Percentiles rank a stretch among this genome's conserved stretches.
phyloP scores from a whole-genome alignment of 2,113 vertebrate species.

The Nothoprocta pentlandii region DNA sequence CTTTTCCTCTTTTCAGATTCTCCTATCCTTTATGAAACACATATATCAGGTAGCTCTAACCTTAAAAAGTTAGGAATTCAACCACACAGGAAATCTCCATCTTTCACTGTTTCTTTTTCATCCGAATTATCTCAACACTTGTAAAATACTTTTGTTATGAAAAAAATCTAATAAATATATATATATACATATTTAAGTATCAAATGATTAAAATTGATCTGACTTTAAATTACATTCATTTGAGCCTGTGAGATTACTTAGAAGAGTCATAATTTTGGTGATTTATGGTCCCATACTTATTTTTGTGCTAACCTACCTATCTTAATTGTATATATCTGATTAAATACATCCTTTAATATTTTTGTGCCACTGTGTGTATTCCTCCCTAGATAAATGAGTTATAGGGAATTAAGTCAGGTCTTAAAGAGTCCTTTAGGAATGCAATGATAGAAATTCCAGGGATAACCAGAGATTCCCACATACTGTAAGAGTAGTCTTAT shows the following conservation, averaged over 20 bases:
- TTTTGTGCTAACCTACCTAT: background rate
- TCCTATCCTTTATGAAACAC: accelerated
- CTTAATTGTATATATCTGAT: background rate
- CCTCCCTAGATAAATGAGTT: background rate
- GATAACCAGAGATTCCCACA: background rate
- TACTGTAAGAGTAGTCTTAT: background rate
- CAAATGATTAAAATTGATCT: background rate
- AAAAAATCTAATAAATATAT: background rate
- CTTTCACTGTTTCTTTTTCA: background rate
- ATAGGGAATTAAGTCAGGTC: background rate
- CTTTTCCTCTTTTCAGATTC: background rate
- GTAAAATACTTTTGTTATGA: background rate
- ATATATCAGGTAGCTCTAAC: background rate
- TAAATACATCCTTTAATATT: background rate
- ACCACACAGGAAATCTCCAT: accelerated
- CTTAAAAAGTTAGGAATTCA: background rate
- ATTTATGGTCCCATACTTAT: background rate
- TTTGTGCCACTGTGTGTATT: background rate
- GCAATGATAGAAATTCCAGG: background rate
- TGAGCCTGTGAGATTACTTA: background rate
- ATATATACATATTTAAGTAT: no score
- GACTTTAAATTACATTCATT: background rate
- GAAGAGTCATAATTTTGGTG: background rate
- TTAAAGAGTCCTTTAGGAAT: background rate
- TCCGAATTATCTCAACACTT: background rate